Evolutionary conservation across 2,113 vertebrate species (phyloP).

Genomic region (Corythornis vintsioides): DNA sequence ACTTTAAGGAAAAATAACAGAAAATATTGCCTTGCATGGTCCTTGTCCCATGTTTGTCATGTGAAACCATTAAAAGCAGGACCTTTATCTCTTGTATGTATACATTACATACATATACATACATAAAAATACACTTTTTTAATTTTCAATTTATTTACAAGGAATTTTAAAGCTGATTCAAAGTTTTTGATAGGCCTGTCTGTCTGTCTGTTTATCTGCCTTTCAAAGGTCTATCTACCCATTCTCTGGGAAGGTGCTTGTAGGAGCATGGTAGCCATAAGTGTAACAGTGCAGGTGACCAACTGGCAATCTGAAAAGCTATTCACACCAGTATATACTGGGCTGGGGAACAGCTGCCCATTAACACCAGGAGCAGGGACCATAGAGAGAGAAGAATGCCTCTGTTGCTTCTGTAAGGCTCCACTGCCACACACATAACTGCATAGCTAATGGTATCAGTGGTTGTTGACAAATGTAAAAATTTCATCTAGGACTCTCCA

Average conservation of each 20-base stretch:
- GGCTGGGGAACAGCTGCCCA: not conserved
- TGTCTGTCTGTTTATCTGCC: not conserved
- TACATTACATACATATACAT: no score
- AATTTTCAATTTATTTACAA: not conserved
- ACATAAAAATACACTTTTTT: not conserved
- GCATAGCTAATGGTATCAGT: not conserved
- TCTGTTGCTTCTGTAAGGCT: not conserved
- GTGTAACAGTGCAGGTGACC: not conserved
- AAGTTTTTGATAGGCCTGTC: not conserved
- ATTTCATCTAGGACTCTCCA: not conserved
- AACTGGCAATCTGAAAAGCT: not conserved
- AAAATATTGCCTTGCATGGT: not conserved
- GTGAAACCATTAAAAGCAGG: not conserved
- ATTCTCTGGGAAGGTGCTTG: not conserved
- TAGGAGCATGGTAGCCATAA: fast-evolving
- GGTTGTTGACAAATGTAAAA: not conserved
- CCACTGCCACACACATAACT: not conserved
- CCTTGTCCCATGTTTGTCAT: not conserved
- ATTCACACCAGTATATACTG: fast-evolving
- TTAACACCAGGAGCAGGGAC: not conserved
- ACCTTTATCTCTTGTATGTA: not conserved
- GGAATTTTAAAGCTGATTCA: not conserved
- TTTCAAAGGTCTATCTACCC: not conserved
- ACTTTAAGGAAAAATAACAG: not conserved
- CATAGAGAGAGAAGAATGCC: not conserved